Evolutionary conservation across 2,113 vertebrate genomes (phyloP).

Genomic region (Misgurnus mizolepis): DNA sequence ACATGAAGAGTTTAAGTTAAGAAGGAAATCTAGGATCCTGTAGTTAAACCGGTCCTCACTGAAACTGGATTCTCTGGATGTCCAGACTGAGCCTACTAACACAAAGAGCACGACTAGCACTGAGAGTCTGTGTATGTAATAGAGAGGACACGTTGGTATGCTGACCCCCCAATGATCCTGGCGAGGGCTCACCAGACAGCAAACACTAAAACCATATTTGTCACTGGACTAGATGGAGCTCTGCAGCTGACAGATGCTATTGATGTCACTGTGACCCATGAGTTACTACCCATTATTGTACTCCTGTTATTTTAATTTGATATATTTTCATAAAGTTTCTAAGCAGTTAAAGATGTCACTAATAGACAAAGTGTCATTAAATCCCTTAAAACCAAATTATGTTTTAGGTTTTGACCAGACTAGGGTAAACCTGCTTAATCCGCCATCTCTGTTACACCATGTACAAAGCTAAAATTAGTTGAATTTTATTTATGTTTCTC

Average conservation of each 20-base stretch:
- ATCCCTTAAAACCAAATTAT: not conserved
- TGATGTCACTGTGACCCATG: conserved; percentile 26
- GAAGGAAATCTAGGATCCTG: too few species aligned
- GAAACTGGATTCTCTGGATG: conserved; percentile 23
- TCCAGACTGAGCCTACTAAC: conserved; percentile 29
- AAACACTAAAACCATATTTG: conserved; percentile 31
- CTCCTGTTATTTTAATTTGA: conserved; percentile 59
- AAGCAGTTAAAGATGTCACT: too few species aligned
- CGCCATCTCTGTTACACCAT: conserved; percentile 56
- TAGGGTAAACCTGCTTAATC: conserved; percentile 23
- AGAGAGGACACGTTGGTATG: not conserved
- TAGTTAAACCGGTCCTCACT: too few species aligned
- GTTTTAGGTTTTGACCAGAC: not conserved
- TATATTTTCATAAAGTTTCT: too few species aligned
- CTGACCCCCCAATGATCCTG: conserved; percentile 21
- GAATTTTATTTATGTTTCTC: conserved; percentile 39
- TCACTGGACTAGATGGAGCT: conserved; percentile 24
- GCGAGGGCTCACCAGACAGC: not conserved
- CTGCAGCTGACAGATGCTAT: conserved; percentile 22
- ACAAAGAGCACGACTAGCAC: not conserved
- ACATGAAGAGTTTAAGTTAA: not conserved
- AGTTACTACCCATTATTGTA: conserved; percentile 44
- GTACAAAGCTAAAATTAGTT: conserved; percentile 58
- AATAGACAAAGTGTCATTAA: not conserved
- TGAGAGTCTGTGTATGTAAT: conserved; percentile 23